These are phyloP conservation scores for Pollachius pollachius DNA, from an alignment of 2,113 vertebrate genomes.

Conservation along the genomic window DNA sequence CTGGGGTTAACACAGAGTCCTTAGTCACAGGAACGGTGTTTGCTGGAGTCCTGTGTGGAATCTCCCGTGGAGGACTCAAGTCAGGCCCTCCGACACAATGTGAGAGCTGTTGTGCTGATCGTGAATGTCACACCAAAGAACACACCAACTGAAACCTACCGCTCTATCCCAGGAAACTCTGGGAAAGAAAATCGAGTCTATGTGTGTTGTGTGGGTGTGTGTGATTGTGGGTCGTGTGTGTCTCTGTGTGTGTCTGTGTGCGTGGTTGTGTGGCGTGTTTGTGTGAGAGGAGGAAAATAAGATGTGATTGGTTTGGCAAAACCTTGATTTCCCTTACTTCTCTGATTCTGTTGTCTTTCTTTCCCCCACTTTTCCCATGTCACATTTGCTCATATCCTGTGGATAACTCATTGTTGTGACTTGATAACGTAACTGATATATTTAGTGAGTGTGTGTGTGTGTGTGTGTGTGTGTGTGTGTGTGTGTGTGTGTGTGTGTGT, in stretches of 20 bases:
- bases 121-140: slow-evolving; percentile 28
- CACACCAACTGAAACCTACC: neutral
- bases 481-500: too few species aligned
- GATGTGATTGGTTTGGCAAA: too few species aligned
- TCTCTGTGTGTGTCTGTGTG: slow-evolving; percentile 1
- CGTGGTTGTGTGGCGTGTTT: slow-evolving; percentile 15
- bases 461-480: too few species aligned
- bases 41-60: slow-evolving; percentile 60
- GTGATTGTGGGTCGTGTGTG: neutral
- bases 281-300: neutral
- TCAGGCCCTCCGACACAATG: slow-evolving; percentile 45
- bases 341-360: too few species aligned
- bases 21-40: slow-evolving; percentile 42
- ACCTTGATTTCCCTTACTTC: too few species aligned
- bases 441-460: too few species aligned
- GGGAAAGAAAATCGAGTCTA: too few species aligned
- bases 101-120: slow-evolving; percentile 32
- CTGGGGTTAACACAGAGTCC: slow-evolving; percentile 42
- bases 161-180: neutral
- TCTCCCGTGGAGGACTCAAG: slow-evolving; percentile 57
- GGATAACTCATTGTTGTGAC: too few species aligned
- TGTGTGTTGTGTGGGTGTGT: neutral
- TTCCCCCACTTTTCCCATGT: too few species aligned
- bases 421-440: too few species aligned
- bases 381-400: too few species aligned